Evolutionary conservation across 2,113 vertebrate species (phyloP).

Genomic region (Mormoops blainvillei): DNA sequence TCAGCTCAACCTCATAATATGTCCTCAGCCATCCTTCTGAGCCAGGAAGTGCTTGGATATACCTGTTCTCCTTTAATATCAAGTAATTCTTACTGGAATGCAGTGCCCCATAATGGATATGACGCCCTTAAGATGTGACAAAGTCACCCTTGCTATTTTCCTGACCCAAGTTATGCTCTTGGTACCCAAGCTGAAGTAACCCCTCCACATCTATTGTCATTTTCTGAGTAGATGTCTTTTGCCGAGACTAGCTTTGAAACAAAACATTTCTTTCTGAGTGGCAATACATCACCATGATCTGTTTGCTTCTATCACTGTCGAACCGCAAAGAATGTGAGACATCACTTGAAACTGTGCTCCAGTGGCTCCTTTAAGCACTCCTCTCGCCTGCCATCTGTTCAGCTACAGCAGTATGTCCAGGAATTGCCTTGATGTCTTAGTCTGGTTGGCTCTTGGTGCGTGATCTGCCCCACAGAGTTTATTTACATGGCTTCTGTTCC

Average conservation of each 20-base stretch:
- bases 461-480: conserved; percentile 46
- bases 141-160: neutral
- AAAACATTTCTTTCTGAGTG: neutral
- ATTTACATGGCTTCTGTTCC: conserved; percentile 47
- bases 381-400: conserved; percentile 61
- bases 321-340: conserved; percentile 33
- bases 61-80: neutral
- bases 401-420: neutral
- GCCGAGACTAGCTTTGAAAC: neutral
- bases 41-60: neutral
- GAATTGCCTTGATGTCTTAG: conserved; percentile 61
- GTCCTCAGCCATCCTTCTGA: neutral
- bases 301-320: conserved; percentile 22
- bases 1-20: neutral
- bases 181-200: neutral
- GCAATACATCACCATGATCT: neutral
- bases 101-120: neutral
- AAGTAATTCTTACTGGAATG: neutral
- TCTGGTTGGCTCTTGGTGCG: neutral
- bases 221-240: neutral
- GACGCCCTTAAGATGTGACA: neutral
- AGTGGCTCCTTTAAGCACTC: conserved; percentile 5
- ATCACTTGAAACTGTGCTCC: conserved; percentile 19
- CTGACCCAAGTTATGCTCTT: neutral
- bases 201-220: neutral